Percentiles rank a stretch among this genome's conserved stretches.
Conservation (phyloP, 2,113 vertebrate genomes). For the Tylochromis polylepis region DNA sequence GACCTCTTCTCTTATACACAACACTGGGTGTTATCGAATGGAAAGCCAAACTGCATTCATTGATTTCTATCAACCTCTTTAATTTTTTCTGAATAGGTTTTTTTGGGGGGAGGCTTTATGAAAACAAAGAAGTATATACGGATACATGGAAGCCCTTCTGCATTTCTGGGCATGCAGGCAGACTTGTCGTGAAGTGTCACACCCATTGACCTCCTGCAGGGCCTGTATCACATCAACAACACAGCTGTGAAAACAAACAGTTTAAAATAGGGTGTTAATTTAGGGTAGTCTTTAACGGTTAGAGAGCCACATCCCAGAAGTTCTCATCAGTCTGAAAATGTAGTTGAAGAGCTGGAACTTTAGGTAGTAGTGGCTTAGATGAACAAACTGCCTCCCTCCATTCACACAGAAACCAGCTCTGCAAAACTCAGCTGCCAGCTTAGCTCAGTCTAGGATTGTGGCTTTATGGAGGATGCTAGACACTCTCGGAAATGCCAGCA, state of each 20-base stretch:
- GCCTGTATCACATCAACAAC: background rate
- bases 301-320: background rate
- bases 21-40: background rate
- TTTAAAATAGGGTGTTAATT: background rate
- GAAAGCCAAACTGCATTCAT: background rate
- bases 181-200: background rate
- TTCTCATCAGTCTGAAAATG: background rate
- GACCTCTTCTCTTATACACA: background rate
- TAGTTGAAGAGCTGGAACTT: background rate
- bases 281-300: background rate
- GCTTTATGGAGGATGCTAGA: background rate
- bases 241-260: background rate
- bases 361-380: background rate
- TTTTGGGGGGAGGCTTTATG: background rate
- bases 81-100: background rate
- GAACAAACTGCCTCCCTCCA: background rate
- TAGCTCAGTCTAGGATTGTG: background rate
- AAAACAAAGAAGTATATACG: background rate
- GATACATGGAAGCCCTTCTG: background rate
- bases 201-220: background rate
- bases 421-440: background rate
- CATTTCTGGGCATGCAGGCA: background rate
- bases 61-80: background rate
- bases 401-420: background rate
- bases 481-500: slow-evolving; percentile 59